Evolutionary conservation across 2,888 invertebrate genomes (phyloP).

Genomic region (Buathra laborator): DNA sequence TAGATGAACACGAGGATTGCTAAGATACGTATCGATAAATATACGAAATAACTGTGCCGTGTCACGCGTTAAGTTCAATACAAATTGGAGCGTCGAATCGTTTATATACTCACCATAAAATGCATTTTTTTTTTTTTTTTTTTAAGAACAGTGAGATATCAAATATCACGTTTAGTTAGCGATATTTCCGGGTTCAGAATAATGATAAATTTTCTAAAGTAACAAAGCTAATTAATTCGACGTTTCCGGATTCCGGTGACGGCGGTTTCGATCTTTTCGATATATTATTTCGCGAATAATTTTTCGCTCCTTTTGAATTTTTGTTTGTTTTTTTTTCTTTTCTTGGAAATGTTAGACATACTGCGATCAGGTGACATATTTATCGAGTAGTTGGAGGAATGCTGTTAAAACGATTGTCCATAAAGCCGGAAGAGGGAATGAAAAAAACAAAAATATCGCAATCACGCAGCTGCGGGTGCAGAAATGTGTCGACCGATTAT

Average conservation of each 20-base stretch:
- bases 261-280: too few relatives aligned
- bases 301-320: not conserved
- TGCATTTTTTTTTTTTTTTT: not conserved
- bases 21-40: not conserved
- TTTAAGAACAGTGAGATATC: not conserved
- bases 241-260: too few relatives aligned
- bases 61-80: too few relatives aligned
- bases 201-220: too few relatives aligned
- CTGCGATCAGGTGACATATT: not conserved
- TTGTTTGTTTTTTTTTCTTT: not conserved
- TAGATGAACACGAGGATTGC: not conserved
- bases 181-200: too few relatives aligned
- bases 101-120: too few relatives aligned
- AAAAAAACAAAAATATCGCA: not conserved
- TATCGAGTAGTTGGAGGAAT: not conserved
- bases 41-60: not conserved
- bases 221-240: too few relatives aligned
- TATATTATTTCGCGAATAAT: not conserved
- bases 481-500: constrained; percentile 26
- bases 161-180: too few relatives aligned
- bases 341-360: not conserved
- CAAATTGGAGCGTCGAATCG: too few relatives aligned
- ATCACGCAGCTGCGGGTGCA: constrained; percentile 11
- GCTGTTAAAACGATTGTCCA: not conserved
- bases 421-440: not conserved